Conservation (phyloP, 2,888 invertebrate genomes). For the Crossocerus cetratus region DNA sequence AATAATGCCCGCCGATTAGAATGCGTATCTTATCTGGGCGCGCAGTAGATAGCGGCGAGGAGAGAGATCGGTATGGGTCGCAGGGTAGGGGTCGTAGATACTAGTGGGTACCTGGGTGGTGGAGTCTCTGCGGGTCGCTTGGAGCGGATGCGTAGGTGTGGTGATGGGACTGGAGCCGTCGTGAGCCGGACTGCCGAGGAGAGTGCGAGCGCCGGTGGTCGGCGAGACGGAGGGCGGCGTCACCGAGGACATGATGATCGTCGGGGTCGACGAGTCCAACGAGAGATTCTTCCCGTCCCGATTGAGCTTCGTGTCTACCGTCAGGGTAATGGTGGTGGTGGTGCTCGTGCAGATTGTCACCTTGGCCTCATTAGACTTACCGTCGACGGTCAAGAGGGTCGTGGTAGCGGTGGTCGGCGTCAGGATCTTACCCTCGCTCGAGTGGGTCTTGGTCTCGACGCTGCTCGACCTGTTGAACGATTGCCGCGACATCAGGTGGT, state of each 20-base stretch:
- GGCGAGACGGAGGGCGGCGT: constrained; percentile 91
- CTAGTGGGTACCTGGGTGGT: constrained; percentile 85
- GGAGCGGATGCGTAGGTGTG: constrained; percentile 78
- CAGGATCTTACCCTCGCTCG: constrained; percentile 48
- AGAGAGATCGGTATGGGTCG: no score
- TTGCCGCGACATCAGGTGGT: constrained; percentile 69
- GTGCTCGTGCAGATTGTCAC: constrained; percentile 30
- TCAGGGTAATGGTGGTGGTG: constrained; percentile 67
- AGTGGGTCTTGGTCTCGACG: constrained; percentile 46
- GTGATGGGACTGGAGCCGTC: constrained; percentile 76
- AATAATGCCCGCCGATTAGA: no score
- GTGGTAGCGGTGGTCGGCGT: constrained; percentile 75
- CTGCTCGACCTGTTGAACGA: constrained; percentile 62
- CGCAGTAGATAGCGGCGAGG: not conserved
- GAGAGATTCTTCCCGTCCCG: constrained; percentile 51
- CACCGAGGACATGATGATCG: constrained; percentile 89
- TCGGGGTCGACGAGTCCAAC: constrained; percentile 79
- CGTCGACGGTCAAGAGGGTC: constrained; percentile 72
- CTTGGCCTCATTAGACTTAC: constrained; percentile 75
- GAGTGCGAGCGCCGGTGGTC: constrained; percentile 76
- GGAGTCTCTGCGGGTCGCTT: constrained; percentile 85
- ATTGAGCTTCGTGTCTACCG: constrained; percentile 43
- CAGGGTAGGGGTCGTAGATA: no score
- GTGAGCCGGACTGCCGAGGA: constrained; percentile 78
- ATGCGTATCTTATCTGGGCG: not conserved